Percentiles rank a stretch among this genome's conserved stretches.
These are phyloP conservation scores for Cnemophilus loriae DNA, from an alignment of 2,113 vertebrate species.

Conservation along the genomic window DNA sequence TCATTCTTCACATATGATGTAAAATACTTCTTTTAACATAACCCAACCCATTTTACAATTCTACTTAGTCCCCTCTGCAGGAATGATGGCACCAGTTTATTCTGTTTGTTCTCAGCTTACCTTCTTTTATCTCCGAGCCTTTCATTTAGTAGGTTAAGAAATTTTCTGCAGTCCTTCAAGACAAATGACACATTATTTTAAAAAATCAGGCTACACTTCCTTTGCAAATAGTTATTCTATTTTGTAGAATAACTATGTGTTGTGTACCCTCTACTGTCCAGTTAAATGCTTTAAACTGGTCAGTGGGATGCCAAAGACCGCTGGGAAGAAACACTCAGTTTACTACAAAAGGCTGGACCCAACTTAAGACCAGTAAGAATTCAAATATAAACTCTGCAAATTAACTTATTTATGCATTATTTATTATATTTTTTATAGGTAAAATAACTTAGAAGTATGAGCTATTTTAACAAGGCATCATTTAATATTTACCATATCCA, in stretches of 20 bases:
- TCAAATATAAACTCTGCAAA: not conserved
- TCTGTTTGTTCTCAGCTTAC: constrained; percentile 44
- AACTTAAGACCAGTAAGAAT: not conserved
- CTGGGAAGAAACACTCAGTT: not conserved
- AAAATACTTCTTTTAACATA: not conserved
- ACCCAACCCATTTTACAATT: not conserved
- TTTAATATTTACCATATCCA: not conserved
- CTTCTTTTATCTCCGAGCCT: constrained; percentile 72
- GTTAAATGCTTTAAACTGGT: not conserved
- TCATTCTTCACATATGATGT: not conserved
- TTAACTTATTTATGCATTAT: not conserved
- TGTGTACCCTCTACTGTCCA: not conserved
- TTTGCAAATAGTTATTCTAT: not conserved
- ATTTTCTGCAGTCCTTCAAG: constrained; percentile 80
- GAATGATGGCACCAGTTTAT: not conserved
- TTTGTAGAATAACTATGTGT: not conserved
- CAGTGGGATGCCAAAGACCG: not conserved
- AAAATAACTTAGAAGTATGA: not conserved
- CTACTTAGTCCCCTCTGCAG: not conserved
- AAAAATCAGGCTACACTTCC: not conserved
- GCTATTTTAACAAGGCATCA: not conserved
- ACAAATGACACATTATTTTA: not conserved
- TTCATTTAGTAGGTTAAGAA: constrained; percentile 81
- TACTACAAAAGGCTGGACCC: not conserved
- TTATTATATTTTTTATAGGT: not conserved